Base-by-base conservation (phyloP, 35 echinoderm and acorn worm species). In the Anneissia japonica region DNA sequence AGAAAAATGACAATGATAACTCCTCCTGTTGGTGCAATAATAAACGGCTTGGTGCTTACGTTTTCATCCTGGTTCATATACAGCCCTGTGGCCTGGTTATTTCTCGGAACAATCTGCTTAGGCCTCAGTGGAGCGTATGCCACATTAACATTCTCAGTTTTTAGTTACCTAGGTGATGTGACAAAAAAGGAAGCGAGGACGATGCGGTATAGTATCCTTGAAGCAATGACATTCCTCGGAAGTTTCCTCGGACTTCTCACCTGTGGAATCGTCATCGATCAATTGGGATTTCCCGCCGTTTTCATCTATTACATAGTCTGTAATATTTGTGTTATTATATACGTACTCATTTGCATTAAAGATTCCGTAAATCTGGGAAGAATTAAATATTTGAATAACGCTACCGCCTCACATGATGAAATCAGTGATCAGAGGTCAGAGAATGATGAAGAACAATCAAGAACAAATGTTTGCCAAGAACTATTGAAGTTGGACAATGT, bases 91-190 rank as follows among this genome's bases (percentile, higher is more conserved):
- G 88, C 92, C 75, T 77, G 87, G 40, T 84, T 99, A 43, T 74
- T 99, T 4, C 46, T 93, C 75, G 96, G 89, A 16, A 83, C 93
- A 38, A 86, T 90, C 14, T 37, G 91, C 7, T 35, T 99, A 41
- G 96, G 96, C 34, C 3, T 80, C 12, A 85, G 86, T 77, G 96
- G 96, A 16, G 89, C 87, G 29, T 99, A 82, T 79, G 38, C 89
- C 29, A 91, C 89, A 14, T 72, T 94, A 17, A 86, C 86, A 31
- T 88, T 92, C 23, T 83, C 89, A 10, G 96, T 99, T 5, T 99
- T 94, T 39, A 99, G 96, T 72, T 99, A 99, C 87, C 75, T 99
- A 17, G 92, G 91, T 14, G 96, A 99, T 75, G 73, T 94, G 34
- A 94, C 92, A n/a, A 89, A 80, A 13, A 56, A 86, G 28, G 87